Evolutionary conservation across 1,140 invertebrate genomes (phyloP), one percentile per base, ranked within the genome.

Genomic region (Antheraea pernyi): DNA sequence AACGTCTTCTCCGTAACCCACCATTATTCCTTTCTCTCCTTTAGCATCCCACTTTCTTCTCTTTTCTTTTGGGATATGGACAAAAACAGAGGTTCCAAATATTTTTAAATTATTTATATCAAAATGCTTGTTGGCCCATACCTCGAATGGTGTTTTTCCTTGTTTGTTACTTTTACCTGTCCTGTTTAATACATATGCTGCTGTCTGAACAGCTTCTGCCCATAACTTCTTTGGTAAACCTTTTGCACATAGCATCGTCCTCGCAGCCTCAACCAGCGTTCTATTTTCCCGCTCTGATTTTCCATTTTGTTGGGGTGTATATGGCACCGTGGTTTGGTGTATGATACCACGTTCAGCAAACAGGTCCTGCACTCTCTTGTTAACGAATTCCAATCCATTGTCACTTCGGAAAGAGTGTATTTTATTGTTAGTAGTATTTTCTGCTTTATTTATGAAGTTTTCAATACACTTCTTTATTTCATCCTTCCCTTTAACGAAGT

Each of bases 241-340:
- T 58, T 59, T 70, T 7, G 36, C 70, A 69, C 63, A 42, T 22
- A 75, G 48, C 75, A 86, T 80, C 13, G 84, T 85, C 71, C 85
- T 75, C 22, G 89, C 91, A 39, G 81, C 79, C 81, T 94, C 92
- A 16, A 92, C 82, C 42, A 92, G 16, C 9, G 82, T 92, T 70
- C 91, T 67, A 39, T 83, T 93, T 70, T 89, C 84, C 60, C 82
- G 69, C 71, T 93, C 93, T n/a, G 84, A 81, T 30, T 75, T 75
- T 8, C 92, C 92, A 77, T 94, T 94, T 71, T 93, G 85, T 76
- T 94, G 71, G 0, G 93, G 89, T 6, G 85, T 91, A 71, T 93
- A 93, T 1, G 83, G 61, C 19, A 84, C 79, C 18, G 80, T 82
- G 8, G 66, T 82, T 75, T 91, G 80, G 71, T 93, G 86, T 30